A percentile compares a stretch with the other conserved stretches of the same genome.
Conservation (phyloP, 2,113 vertebrate genomes). For the Chaenocephalus aceratus region DNA sequence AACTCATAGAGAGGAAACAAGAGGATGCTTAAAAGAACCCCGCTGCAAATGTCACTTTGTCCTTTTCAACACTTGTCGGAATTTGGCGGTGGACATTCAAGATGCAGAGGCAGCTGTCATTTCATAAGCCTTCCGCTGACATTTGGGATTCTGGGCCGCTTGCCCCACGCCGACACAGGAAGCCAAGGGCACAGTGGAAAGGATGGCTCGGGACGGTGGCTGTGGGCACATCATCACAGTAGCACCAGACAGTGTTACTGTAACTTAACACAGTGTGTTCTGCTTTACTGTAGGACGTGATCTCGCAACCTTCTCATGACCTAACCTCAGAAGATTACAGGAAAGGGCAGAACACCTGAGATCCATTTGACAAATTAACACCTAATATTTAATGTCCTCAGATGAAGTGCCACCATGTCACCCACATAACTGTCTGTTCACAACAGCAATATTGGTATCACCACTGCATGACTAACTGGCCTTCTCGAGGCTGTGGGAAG, state of each 20-base stretch:
- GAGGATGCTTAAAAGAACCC: conserved; percentile 56
- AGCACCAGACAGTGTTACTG: conserved; percentile 33
- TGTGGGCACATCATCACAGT: conserved; percentile 20
- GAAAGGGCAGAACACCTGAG: conserved; percentile 29
- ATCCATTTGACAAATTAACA: conserved; percentile 10
- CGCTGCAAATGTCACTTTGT: conserved; percentile 79
- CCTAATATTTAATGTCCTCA: conserved; percentile 14
- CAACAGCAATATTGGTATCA: conserved; percentile 18
- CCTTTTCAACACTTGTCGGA: conserved; percentile 71
- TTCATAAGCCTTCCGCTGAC: conserved; percentile 71
- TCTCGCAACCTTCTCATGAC: not conserved
- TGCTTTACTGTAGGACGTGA: not conserved
- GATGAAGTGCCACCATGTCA: conserved; percentile 8
- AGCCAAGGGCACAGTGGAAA: conserved; percentile 56
- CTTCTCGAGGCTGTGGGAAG: conserved; percentile 25
- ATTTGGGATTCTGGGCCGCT: conserved; percentile 70
- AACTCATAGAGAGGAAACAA: conserved; percentile 35
- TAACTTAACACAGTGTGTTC: conserved; percentile 46
- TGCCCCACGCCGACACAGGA: conserved; percentile 54
- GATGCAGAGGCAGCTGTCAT: conserved; percentile 78
- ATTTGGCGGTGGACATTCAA: conserved; percentile 69
- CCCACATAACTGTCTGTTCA: conserved; percentile 3
- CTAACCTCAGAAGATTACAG: conserved; percentile 4
- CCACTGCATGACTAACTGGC: conserved; percentile 33
- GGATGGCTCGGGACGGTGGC: conserved; percentile 7